Conservation (phyloP, 2,797 vertebrate species). For the Alfaro cultratus region DNA sequence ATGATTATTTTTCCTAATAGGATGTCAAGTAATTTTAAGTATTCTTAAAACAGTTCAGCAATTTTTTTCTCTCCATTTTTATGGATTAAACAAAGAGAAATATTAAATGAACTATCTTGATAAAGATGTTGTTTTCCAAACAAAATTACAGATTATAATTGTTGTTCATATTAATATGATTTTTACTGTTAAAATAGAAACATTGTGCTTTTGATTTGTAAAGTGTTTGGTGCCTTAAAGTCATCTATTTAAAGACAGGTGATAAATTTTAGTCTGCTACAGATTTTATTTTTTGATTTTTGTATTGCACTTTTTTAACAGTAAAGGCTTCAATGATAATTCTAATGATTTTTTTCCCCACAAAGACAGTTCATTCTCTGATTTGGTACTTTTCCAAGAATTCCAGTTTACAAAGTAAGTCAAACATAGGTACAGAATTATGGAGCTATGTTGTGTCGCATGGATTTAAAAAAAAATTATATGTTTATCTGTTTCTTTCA, state of each 20-base stretch:
- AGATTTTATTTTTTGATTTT: slow-evolving; percentile 13
- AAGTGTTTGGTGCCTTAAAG: not conserved
- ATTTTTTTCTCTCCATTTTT: not conserved
- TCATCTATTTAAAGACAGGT: not conserved
- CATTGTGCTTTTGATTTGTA: not conserved
- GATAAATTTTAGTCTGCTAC: slow-evolving; percentile 39
- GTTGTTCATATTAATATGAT: not conserved
- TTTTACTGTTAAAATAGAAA: not conserved
- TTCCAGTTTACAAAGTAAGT: not conserved
- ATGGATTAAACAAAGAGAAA: slow-evolving; percentile 14
- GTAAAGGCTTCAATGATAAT: not conserved
- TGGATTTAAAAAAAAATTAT: not conserved
- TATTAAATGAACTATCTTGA: not conserved
- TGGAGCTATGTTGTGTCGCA: not conserved
- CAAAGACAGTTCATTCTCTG: not conserved
- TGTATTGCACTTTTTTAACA: slow-evolving; percentile 21
- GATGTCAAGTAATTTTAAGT: slow-evolving; percentile 16
- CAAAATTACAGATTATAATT: not conserved
- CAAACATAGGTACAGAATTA: not conserved
- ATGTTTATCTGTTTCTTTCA: not conserved
- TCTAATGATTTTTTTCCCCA: too few species aligned
- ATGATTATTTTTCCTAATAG: slow-evolving; percentile 2
- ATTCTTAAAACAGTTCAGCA: not conserved
- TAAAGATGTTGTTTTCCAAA: not conserved
- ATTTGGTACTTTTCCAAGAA: not conserved